phyloP scores from a whole-genome alignment of 2,797 vertebrate species.

The Xerus rutilus region DNA sequence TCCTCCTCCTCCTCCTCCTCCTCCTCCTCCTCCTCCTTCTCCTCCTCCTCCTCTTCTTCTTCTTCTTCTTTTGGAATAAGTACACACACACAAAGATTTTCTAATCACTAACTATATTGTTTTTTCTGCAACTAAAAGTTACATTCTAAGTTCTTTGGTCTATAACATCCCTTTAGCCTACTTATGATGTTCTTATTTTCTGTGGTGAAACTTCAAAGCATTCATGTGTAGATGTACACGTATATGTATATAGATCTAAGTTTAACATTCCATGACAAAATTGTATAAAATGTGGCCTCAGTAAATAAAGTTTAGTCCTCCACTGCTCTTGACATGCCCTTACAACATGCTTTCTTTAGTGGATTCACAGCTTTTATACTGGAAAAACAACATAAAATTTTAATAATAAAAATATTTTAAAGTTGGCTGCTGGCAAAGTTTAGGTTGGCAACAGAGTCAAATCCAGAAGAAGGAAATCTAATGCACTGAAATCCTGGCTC shows the following conservation, averaged over 20 bases:
- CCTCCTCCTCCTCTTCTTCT: too few relatives aligned
- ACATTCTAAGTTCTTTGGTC: background rate
- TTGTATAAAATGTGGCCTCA: background rate
- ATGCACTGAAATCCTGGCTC: background rate
- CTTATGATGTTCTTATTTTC: background rate
- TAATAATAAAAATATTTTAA: background rate
- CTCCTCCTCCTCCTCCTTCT: too few relatives aligned
- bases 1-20: too few relatives aligned
- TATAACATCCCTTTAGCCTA: background rate
- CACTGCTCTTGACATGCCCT: background rate
- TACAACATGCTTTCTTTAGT: background rate
- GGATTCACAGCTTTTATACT: background rate
- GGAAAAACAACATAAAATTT: background rate
- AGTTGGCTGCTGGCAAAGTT: background rate
- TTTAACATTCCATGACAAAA: background rate
- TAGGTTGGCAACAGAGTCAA: background rate
- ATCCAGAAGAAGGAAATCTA: background rate
- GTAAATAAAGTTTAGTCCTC: background rate
- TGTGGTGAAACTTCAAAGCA: background rate
- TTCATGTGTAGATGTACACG: accelerated
- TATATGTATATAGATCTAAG: too few relatives aligned
- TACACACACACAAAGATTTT: background rate
- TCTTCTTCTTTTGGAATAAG: too few relatives aligned
- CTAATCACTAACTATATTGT: background rate
- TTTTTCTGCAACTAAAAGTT: conserved; percentile 17